Base-by-base conservation (phyloP, 1,140 invertebrate species). In the Pomacea maculata region DNA sequence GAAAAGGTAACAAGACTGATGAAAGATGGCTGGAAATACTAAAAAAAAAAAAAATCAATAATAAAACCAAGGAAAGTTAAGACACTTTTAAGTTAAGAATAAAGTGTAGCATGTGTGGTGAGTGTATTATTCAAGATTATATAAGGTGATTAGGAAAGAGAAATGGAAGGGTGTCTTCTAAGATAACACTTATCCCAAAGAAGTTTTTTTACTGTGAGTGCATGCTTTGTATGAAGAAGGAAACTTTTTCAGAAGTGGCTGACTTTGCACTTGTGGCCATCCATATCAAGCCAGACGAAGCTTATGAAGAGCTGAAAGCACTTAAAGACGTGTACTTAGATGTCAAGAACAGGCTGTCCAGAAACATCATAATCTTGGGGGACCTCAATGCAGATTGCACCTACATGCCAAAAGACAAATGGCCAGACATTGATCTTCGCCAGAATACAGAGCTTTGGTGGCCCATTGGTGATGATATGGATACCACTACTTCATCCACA, bases 351-450 rank as follows among this genome's bases (percentile, higher is more conserved):
- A 79, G 10, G 63, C 83, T 81, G 77, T 52, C 65, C 19, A 82
- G 21, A 4, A 29, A 77, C 52, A 63, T 87, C 55, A 72, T 92
- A 7, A 85, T 92, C 9, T 68, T 88, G 8, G 91, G 91, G 5
- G 91, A 92, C 82, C 86, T 91, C 71, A 92, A 92, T 83, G 91
- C 90, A 11, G 91, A 86, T 78, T 92, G 91, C 82, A 75, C 68
- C 21, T 91, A 91, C 83, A 86, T 92, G 19, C 68, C 81, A 0
- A 81, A 85, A 34, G 83, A 82, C 15, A 80, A 86, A 21, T 87
- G 84, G 86, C 54, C 83, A 21, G 68, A 77, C 0, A 87, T 91
- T n/a, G 78, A 82, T 9, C 81, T 92, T 64, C 68, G 88, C 34
- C 85, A 79, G 17, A 81, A 87, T 54, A 9, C 83, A 0, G 65